phyloP scores from a whole-genome alignment of 1,140 invertebrate genomes.

The Mycetomoellerius zeteki region DNA sequence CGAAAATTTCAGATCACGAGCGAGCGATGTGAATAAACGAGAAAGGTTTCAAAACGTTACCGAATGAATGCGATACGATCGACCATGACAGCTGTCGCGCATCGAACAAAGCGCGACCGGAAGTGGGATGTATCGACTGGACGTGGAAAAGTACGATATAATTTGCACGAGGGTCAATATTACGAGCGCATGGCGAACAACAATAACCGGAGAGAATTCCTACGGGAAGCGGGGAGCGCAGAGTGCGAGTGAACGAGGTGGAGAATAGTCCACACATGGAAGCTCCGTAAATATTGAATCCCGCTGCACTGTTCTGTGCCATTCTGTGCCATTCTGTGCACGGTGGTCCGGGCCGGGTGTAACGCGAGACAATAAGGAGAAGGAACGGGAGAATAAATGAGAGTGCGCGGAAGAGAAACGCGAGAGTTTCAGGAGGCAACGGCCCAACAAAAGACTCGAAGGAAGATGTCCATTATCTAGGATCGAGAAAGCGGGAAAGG shows the following conservation, averaged over 20 bases:
- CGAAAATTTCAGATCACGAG: conserved; percentile 27
- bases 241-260: conserved; percentile 7
- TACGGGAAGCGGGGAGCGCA: background rate
- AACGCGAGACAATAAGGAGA: conserved; percentile 54
- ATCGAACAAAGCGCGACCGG: conserved; percentile 43
- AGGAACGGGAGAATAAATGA: conserved; percentile 2
- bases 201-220: conserved; percentile 40
- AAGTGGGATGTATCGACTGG: conserved; percentile 24
- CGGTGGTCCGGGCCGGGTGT: background rate
- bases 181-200: conserved; percentile 23
- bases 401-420: background rate
- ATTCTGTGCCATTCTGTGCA: background rate
- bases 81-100: conserved; percentile 44
- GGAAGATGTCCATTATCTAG: conserved; percentile 49
- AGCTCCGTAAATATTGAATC: conserved; percentile 58
- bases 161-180: conserved; percentile 53
- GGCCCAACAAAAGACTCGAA: conserved; percentile 36
- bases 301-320: background rate
- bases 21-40: conserved; percentile 3
- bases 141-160: conserved; percentile 37
- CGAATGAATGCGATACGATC: conserved; percentile 28
- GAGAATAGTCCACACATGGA: conserved; percentile 18
- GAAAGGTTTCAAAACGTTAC: background rate
- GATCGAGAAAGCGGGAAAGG: conserved; percentile 21
- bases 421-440: conserved; percentile 28